Percentiles rank a stretch among this genome's conserved stretches.
Conservation (phyloP, 2,797 vertebrate genomes). For the Tinamus major region DNA sequence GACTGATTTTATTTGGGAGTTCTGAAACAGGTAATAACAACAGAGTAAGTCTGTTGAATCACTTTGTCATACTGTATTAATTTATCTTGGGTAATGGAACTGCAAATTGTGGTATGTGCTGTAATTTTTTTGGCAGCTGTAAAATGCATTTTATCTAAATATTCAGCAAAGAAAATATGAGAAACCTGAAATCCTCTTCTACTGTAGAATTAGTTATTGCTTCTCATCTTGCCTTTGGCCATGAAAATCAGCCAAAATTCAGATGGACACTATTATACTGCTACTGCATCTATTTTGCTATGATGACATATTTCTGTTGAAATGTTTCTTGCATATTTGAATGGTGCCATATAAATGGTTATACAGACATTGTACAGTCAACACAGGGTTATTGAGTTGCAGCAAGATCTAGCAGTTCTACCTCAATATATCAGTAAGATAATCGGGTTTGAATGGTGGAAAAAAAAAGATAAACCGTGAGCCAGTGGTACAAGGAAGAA, state of each 20-base stretch:
- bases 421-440: neutral
- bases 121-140: slow-evolving; percentile 39
- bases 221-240: slow-evolving; percentile 36
- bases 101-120: slow-evolving; percentile 56
- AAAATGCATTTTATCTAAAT: slow-evolving; percentile 66
- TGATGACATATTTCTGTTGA: neutral
- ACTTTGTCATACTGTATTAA: slow-evolving; percentile 66
- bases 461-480: neutral
- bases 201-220: slow-evolving; percentile 41
- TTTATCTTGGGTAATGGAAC: slow-evolving; percentile 67
- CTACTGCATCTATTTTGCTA: neutral
- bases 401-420: neutral
- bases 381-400: neutral
- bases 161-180: slow-evolving; percentile 46
- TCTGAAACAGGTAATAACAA: slow-evolving; percentile 60
- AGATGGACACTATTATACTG: neutral
- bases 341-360: neutral
- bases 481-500: neutral
- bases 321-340: neutral
- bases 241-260: slow-evolving; percentile 26
- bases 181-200: slow-evolving; percentile 53
- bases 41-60: slow-evolving; percentile 55
- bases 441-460: neutral
- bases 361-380: neutral
- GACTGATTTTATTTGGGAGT: slow-evolving; percentile 68